phyloP scores from a whole-genome alignment of 2,113 vertebrate genomes.

The Heliornis fulica region DNA sequence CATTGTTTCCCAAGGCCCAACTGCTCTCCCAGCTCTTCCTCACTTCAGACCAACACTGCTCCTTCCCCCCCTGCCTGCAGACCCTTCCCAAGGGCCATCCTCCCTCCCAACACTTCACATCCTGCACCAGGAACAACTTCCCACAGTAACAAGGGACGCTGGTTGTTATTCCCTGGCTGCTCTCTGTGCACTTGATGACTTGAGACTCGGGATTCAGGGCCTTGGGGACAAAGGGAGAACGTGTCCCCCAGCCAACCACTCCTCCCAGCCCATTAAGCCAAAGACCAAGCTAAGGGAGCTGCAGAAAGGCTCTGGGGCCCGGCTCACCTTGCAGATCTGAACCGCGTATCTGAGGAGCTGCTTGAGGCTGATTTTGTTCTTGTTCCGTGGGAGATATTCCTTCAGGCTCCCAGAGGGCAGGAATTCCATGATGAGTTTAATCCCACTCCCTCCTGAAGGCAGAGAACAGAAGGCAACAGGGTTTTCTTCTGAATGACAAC shows the following conservation, averaged over 20 bases:
- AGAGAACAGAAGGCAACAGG: not conserved
- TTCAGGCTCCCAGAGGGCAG: conserved; percentile 94
- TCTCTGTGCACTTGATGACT: too few species aligned
- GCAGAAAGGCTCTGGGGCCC: not conserved
- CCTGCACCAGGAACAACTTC: not conserved
- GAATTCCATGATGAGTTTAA: conserved; percentile 98
- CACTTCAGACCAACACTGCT: rapidly evolving
- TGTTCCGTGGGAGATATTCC: conserved; percentile 91
- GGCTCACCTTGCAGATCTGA: conserved; percentile 91
- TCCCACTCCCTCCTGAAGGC: conserved; percentile 85
- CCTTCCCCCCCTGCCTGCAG: not conserved
- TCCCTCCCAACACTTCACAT: not conserved
- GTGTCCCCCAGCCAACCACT: not conserved
- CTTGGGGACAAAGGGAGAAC: not conserved
- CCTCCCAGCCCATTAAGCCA: too few species aligned
- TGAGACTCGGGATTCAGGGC: too few species aligned
- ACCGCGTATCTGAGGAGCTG: conserved; percentile 87
- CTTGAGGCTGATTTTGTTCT: conserved; percentile 82
- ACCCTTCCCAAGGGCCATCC: not conserved
- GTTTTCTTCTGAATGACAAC: not conserved
- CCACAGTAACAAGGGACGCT: not conserved
- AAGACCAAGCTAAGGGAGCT: not conserved
- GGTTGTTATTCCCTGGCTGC: rapidly evolving
- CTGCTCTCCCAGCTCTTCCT: not conserved
- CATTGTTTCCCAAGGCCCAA: rapidly evolving